phyloP scores from a whole-genome alignment of 2,797 vertebrate genomes.

The Parauchenoglanis punctatus region DNA sequence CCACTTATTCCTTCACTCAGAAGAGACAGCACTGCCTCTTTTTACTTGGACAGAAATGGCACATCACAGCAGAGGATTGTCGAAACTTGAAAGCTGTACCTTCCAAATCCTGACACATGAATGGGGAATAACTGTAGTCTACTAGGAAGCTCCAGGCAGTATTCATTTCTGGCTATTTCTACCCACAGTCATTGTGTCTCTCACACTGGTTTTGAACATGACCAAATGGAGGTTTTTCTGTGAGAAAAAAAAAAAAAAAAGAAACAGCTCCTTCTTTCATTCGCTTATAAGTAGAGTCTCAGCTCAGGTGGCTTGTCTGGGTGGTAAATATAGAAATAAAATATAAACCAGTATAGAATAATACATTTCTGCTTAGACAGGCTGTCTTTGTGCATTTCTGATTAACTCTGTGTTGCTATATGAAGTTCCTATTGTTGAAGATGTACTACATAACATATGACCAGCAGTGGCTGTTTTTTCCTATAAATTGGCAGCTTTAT shows the following conservation, averaged over 20 bases:
- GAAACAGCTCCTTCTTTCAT: neutral
- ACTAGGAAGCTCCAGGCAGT: conserved; percentile 31
- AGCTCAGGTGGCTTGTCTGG: neutral
- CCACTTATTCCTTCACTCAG: neutral
- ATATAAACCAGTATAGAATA: conserved; percentile 2
- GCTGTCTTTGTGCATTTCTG: conserved; percentile 20
- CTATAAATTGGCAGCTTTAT: neutral
- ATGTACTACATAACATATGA: neutral
- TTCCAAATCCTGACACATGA: conserved; percentile 8
- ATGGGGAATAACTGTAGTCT: conserved; percentile 20
- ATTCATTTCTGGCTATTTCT: conserved; percentile 35
- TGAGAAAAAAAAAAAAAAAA: neutral
- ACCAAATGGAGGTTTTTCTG: conserved; percentile 10
- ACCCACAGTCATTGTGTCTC: conserved; percentile 5
- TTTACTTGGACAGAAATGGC: conserved; percentile 11
- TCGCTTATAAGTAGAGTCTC: neutral
- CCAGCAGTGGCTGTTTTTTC: neutral
- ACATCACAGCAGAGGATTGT: neutral
- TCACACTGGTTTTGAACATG: conserved; percentile 10
- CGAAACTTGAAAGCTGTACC: neutral
- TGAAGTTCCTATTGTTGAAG: neutral
- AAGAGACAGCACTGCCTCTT: neutral
- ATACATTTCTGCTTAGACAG: conserved; percentile 23
- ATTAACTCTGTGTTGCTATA: conserved; percentile 3
- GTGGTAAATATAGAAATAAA: conserved; percentile 11